Evolutionary conservation across 1,140 invertebrate genomes (phyloP).

Genomic region (Eciton burchellii): DNA sequence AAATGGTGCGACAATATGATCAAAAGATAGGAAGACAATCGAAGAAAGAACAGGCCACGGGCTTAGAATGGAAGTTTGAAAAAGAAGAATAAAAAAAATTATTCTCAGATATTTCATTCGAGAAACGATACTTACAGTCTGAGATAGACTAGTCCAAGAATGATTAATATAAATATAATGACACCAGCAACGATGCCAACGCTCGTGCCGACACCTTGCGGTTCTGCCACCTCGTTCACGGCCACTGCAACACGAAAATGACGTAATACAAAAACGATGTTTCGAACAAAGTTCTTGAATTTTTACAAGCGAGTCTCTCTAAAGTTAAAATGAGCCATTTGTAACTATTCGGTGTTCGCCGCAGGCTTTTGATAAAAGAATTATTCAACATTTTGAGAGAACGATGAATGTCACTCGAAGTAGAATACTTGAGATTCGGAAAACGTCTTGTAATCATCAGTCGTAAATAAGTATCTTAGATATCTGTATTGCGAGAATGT

Average conservation of each 20-base stretch:
- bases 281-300: neutral
- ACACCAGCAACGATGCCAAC: slow-evolving; percentile 93
- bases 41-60: no score
- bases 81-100: no score
- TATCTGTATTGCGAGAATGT: neutral
- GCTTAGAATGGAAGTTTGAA: no score
- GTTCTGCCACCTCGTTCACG: slow-evolving; percentile 87
- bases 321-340: neutral
- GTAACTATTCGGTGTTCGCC: neutral
- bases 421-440: neutral
- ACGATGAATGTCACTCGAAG: neutral
- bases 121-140: slow-evolving; percentile 88
- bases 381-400: slow-evolving; percentile 1
- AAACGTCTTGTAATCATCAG: no score
- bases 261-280: neutral
- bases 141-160: slow-evolving; percentile 91
- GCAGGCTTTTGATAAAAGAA: neutral
- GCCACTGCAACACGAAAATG: slow-evolving; percentile 79
- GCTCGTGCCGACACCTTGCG: slow-evolving; percentile 90
- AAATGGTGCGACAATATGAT: no score
- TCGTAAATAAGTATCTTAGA: neutral
- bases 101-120: no score
- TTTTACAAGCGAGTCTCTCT: neutral
- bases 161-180: slow-evolving; percentile 91
- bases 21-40: no score